Evolutionary conservation across 2,888 invertebrate genomes (phyloP), one percentile per base, ranked within the genome.

Genomic region (Microchrysa polita): DNA sequence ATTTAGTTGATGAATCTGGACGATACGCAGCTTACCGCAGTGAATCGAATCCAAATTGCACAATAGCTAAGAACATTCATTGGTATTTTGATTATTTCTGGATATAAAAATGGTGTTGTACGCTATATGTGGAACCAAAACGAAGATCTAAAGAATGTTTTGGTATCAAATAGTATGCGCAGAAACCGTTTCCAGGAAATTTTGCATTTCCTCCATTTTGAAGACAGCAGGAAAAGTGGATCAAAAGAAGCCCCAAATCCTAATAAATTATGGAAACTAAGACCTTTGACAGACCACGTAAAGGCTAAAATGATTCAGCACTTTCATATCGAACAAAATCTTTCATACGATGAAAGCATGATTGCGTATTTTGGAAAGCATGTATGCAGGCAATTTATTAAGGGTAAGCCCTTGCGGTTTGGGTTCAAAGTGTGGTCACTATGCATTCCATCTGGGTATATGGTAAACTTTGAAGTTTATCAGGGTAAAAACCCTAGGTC

Each of bases 331-430:
- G 23, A 23, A 14, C 59, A 59, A 20, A 59, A 79, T 67, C 67
- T 80, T 16, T 59, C 75, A 74, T 78, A 74, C 67, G 80, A 82
- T 77, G 80, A 82, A 75, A 76, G 76, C 40, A 81, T 82, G 79
- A 76, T 81, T 1, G 76, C 78, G 42, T 81, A 82, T 79, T 83
- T 79, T 79, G 81, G 80, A 57, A 75, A 78, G 74, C 79, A 81
- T 76, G 77, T 79, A 63, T 80, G 78, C 42, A 80, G 80, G 60
- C 80, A 81, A 69, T 82, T 79, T 72, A 77, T 82, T 12, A 77
- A 78, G 63, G 79, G 78, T 2, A 81, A 81, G 71, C 80, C 80
- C 22, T 74, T 80, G n/a, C 59, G 79, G 22, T 81, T 80, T 76
- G 80, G 80, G 2, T 80, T 78, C 69, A 81, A 81, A 77, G 77